phyloP scores from a whole-genome alignment of 2,888 invertebrate species.

The Osmoderma eremita region DNA sequence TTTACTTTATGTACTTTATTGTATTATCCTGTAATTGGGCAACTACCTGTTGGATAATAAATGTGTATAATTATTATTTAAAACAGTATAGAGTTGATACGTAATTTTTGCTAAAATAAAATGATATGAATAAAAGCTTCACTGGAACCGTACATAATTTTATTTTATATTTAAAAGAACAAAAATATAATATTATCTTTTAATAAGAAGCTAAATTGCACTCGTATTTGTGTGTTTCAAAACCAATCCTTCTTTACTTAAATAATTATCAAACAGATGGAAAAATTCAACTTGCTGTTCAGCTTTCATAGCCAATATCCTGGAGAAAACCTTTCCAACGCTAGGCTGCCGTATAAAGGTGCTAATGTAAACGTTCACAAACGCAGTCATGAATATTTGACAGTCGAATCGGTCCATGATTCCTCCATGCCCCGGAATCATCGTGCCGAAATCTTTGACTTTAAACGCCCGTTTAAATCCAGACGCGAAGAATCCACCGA shows the following conservation, averaged over 20 bases:
- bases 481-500: constrained; percentile 99
- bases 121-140: no score
- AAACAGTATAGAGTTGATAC: no score
- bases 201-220: background rate
- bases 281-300: constrained; percentile 94
- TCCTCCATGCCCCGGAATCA: constrained; percentile 99
- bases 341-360: constrained; percentile 64
- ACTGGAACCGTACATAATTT: no score
- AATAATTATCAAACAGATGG: constrained; percentile 82
- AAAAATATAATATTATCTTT: background rate
- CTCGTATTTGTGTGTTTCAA: background rate
- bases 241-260: constrained; percentile 67
- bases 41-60: no score
- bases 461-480: constrained; percentile 99
- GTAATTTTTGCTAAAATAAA: background rate
- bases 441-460: constrained; percentile 99
- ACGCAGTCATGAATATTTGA: constrained; percentile 99
- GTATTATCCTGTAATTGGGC: no score
- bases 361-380: constrained; percentile 98
- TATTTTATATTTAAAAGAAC: background rate
- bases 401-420: constrained; percentile 99
- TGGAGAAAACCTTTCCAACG: constrained; percentile 88
- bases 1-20: no score
- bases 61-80: no score
- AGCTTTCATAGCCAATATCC: constrained; percentile 87